Conservation (phyloP, 2,113 vertebrate genomes). For the Oryzias celebensis region DNA sequence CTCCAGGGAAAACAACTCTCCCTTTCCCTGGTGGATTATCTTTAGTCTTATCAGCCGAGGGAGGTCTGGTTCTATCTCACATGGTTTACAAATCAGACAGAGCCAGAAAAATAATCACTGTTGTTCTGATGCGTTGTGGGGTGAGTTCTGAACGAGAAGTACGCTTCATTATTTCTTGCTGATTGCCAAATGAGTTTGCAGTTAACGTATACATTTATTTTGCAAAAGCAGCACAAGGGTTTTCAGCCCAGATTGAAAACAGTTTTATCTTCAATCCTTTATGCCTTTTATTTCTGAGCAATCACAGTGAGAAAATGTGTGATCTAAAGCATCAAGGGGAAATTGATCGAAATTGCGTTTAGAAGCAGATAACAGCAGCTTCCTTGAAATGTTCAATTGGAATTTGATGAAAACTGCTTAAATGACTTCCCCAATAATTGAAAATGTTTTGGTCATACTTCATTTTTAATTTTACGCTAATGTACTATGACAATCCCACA, state of each 20-base stretch:
- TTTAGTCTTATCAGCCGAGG: conserved; percentile 16
- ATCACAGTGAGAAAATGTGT: not conserved
- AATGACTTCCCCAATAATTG: too few species aligned
- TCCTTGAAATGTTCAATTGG: not conserved
- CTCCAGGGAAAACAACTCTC: conserved; percentile 33
- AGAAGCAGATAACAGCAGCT: not conserved
- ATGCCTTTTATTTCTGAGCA: conserved; percentile 10
- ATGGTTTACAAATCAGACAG: conserved; percentile 9
- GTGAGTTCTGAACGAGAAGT: not conserved
- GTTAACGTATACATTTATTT: conserved; percentile 4
- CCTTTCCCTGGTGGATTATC: conserved; percentile 28
- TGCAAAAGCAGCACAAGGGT: conserved; percentile 3
- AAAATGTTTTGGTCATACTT: too few species aligned
- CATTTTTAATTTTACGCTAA: too few species aligned
- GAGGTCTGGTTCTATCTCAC: conserved; percentile 17
- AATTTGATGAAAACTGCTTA: too few species aligned
- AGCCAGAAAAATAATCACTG: not conserved
- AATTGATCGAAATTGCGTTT: conserved; percentile 1
- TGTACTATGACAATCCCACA: not conserved
- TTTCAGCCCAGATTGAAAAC: conserved; percentile 5
- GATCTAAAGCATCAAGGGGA: conserved; percentile 2
- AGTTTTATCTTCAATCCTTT: conserved; percentile 7
- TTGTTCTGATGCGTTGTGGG: not conserved
- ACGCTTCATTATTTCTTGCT: not conserved
- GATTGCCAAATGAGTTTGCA: not conserved